A percentile compares a stretch with the other conserved stretches of the same genome.
phyloP scores from a whole-genome alignment of 2,797 vertebrate genomes.

The Phalanger gymnotis region DNA sequence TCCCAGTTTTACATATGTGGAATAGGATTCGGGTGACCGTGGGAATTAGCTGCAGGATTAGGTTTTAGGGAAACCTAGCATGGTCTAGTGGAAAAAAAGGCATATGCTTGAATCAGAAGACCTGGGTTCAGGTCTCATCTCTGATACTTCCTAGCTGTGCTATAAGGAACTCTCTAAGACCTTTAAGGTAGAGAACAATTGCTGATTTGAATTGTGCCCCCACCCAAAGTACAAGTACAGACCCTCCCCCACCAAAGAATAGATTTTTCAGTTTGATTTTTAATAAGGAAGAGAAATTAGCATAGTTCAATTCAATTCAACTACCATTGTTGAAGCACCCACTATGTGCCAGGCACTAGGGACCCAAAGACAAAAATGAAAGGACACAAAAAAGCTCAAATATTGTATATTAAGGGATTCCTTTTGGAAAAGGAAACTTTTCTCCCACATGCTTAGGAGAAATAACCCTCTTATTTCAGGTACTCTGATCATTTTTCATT shows the following conservation, averaged over 20 bases:
- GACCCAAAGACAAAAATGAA: background rate
- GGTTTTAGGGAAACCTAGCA: background rate
- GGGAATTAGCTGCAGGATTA: background rate
- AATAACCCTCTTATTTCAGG: background rate
- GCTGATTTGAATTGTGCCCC: background rate
- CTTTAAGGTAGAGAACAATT: background rate
- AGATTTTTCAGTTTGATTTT: background rate
- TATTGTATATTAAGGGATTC: background rate
- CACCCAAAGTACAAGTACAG: background rate
- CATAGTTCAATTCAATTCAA: background rate
- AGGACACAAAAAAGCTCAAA: background rate
- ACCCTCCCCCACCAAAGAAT: background rate
- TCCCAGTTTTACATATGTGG: background rate
- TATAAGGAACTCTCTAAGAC: background rate
- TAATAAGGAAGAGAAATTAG: background rate
- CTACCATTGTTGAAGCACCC: background rate
- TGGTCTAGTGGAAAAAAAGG: background rate
- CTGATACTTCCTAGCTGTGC: background rate
- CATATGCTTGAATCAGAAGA: background rate
- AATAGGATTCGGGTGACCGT: background rate
- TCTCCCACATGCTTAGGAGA: background rate
- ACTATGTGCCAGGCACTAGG: background rate
- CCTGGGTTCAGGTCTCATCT: background rate
- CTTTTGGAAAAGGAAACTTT: slow-evolving; percentile 14
- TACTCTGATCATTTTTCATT: background rate